Conservation (phyloP, 2,113 vertebrate species). For the Acinonyx jubatus region DNA sequence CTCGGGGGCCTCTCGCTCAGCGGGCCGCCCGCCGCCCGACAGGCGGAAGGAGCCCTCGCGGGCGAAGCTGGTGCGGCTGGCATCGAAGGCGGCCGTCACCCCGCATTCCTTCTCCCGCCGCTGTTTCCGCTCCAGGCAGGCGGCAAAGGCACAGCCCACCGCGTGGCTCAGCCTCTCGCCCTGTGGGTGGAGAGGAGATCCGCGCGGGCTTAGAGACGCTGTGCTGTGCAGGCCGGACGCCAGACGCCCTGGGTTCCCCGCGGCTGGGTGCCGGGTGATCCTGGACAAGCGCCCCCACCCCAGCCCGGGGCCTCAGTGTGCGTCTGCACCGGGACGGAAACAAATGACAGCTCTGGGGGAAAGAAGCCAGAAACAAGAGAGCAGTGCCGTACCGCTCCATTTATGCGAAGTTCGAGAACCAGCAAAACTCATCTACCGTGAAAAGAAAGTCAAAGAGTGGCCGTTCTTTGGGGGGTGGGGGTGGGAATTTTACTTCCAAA, state of each 20-base stretch:
- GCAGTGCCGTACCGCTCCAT: not conserved
- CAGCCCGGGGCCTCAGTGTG: not conserved
- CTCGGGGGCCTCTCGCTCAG: conserved; percentile 86
- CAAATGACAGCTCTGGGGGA: not conserved
- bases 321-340: not conserved
- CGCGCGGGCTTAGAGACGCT: not conserved
- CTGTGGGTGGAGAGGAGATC: conserved; percentile 75
- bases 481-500: not conserved
- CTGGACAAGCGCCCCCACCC: not conserved
- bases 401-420: not conserved
- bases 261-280: not conserved
- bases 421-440: not conserved
- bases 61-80: conserved; percentile 94
- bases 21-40: conserved; percentile 85
- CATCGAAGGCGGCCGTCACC: conserved; percentile 93
- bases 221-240: accelerated
- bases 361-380: not conserved
- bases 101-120: conserved; percentile 95
- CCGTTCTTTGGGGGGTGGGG: not conserved
- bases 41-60: conserved; percentile 95
- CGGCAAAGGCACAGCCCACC: conserved; percentile 94
- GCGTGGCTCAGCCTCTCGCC: conserved; percentile 95
- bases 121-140: conserved; percentile 95
- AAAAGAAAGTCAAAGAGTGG: not conserved
- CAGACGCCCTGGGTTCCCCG: not conserved